These are phyloP conservation scores for Sphaerophoria taeniata DNA, from an alignment of 2,888 invertebrate genomes.

Conservation along the genomic window DNA sequence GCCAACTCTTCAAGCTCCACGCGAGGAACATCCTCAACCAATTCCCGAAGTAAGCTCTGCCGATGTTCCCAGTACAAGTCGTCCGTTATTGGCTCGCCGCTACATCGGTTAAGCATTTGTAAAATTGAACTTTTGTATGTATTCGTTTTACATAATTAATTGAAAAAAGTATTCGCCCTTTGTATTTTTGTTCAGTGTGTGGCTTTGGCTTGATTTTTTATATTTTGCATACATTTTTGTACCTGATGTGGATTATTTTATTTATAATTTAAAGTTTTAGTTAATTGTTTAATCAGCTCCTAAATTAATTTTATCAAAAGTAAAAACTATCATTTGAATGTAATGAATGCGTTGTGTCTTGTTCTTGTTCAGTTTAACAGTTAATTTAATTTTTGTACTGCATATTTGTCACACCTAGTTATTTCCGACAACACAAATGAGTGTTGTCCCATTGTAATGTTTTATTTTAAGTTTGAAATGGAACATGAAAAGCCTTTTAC, in stretches of 20 bases:
- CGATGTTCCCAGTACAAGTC: not conserved
- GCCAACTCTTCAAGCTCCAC: not conserved
- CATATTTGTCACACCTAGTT: too few species aligned
- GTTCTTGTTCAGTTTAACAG: too few species aligned
- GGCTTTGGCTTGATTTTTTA: not conserved
- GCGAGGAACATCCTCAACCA: slow-evolving; percentile 18
- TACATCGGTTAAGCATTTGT: slow-evolving; percentile 48
- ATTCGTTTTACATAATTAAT: not conserved
- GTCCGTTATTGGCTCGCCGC: slow-evolving; percentile 36
- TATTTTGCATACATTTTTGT: slow-evolving; percentile 11
- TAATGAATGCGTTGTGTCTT: not conserved
- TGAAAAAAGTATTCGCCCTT: not conserved
- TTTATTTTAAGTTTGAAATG: too few species aligned
- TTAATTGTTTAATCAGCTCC: not conserved
- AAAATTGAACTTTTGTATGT: not conserved
- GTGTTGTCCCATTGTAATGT: too few species aligned
- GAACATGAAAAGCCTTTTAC: too few species aligned
- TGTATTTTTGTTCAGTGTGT: not conserved
- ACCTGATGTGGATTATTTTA: slow-evolving; percentile 11
- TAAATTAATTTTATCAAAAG: too few species aligned
- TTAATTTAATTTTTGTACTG: too few species aligned
- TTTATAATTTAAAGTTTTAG: not conserved
- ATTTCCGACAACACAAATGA: too few species aligned
- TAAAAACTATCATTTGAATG: not conserved
- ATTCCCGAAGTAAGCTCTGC: not conserved